Conservation (phyloP, 1,140 invertebrate genomes). For the Drosophila setifemur region DNA sequence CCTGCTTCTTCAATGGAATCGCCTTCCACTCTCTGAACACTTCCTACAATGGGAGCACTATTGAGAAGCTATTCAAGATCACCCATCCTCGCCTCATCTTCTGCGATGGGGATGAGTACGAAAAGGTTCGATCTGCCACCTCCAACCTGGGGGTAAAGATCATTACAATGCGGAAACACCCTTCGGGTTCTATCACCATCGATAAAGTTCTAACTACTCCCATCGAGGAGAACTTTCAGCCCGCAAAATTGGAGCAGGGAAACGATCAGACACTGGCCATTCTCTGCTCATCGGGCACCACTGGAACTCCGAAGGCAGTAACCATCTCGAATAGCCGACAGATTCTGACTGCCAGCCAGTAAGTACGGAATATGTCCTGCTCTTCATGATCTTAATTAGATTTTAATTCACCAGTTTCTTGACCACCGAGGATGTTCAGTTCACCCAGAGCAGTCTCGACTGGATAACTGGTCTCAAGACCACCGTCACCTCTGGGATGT, state of each 20-base stretch:
- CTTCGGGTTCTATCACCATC: conserved; percentile 29
- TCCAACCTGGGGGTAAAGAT: conserved; percentile 30
- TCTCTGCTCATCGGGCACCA: conserved; percentile 87
- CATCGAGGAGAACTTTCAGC: conserved; percentile 41
- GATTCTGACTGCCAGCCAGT: conserved; percentile 24
- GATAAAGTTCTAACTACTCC: conserved; percentile 30
- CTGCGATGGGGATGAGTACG: conserved; percentile 66
- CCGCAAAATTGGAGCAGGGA: conserved; percentile 36
- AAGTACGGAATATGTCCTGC: not conserved
- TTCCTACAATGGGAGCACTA: conserved; percentile 36
- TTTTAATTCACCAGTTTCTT: conserved; percentile 29
- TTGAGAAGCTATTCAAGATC: conserved; percentile 47
- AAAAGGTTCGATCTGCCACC: conserved; percentile 45
- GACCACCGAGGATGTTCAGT: conserved; percentile 53
- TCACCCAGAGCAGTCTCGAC: conserved; percentile 52
- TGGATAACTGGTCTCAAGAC: conserved; percentile 60
- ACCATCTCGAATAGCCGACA: conserved; percentile 84
- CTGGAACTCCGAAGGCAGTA: conserved; percentile 90
- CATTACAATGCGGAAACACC: conserved; percentile 57
- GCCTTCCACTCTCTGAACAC: conserved; percentile 60
- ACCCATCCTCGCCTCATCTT: conserved; percentile 65
- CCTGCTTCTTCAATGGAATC: conserved; percentile 69
- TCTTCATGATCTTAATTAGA: not conserved
- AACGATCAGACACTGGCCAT: conserved; percentile 70
- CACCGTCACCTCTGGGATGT: conserved; percentile 42